phyloP scores from a whole-genome alignment of 2,888 invertebrate species.

The Leucophora obtusa region DNA sequence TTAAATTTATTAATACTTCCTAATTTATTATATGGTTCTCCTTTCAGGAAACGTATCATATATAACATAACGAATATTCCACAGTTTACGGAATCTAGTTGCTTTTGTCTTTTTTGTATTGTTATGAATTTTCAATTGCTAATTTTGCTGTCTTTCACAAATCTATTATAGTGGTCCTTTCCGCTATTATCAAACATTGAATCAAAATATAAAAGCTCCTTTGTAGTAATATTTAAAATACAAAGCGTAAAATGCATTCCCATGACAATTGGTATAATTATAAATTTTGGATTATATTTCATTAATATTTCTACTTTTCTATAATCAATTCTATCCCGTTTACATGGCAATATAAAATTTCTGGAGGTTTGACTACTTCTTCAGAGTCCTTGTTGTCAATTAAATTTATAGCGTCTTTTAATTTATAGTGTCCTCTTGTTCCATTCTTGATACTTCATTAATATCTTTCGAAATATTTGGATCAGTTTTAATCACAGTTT shows the following conservation, averaged over 20 bases:
- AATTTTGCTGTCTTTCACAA: not conserved
- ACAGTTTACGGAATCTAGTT: constrained; percentile 4
- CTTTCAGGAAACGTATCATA: not conserved
- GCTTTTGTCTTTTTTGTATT: not conserved
- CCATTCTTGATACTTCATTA: not conserved
- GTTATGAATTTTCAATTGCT: not conserved
- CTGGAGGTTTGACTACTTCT: not conserved
- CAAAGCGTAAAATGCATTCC: not conserved
- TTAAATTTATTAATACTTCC: too few relatives aligned
- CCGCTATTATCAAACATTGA: not conserved
- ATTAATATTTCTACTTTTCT: not conserved
- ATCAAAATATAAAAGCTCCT: constrained; percentile 1
- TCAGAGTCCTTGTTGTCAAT: not conserved
- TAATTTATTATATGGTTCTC: too few relatives aligned
- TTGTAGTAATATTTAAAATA: not conserved
- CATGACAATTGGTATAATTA: constrained; percentile 17
- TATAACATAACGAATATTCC: constrained; percentile 14
- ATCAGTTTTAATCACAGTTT: not conserved
- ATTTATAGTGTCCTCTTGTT: constrained; percentile 1
- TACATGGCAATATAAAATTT: too few relatives aligned
- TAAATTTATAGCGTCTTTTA: not conserved
- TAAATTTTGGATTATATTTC: not conserved
- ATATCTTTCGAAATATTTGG: not conserved
- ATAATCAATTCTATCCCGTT: not conserved
- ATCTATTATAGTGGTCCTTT: not conserved